These are phyloP conservation scores for Ciconia stormi DNA, from an alignment of 2,113 vertebrate species.

Conservation along the genomic window DNA sequence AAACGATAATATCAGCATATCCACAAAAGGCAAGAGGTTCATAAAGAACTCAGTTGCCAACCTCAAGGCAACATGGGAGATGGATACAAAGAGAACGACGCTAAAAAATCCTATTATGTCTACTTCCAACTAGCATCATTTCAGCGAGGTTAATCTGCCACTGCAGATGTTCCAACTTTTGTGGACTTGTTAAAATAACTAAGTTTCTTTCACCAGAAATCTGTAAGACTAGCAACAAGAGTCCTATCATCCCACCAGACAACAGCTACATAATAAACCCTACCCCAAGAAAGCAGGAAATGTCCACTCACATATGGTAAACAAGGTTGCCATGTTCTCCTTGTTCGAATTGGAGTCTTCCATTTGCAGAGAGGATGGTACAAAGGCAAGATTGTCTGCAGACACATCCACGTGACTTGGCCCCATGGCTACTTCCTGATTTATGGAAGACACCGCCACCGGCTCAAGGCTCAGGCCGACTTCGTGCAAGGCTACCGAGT, in stretches of 20 bases:
- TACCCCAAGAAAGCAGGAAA: slow-evolving; percentile 12
- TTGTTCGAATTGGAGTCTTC: slow-evolving; percentile 94
- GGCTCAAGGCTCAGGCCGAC: slow-evolving; percentile 90
- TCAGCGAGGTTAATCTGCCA: not conserved
- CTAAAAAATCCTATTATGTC: not conserved
- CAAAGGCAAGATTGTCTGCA: slow-evolving; percentile 90
- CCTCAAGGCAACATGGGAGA: not conserved
- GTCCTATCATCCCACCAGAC: not conserved
- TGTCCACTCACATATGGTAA: slow-evolving; percentile 89
- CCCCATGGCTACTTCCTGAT: slow-evolving; percentile 90
- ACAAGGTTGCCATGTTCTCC: slow-evolving; percentile 91
- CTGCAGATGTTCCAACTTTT: not conserved
- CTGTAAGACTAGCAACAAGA: not conserved
- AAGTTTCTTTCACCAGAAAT: not conserved
- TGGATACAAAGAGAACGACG: not conserved
- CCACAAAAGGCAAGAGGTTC: not conserved
- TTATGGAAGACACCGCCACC: slow-evolving; percentile 91
- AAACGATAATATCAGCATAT: not conserved
- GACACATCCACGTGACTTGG: slow-evolving; percentile 81
- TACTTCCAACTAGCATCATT: not conserved
- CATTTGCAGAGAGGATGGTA: slow-evolving; percentile 90
- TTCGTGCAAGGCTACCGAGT: slow-evolving; percentile 89
- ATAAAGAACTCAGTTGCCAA: not conserved
- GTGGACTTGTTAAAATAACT: not conserved
- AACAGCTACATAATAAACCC: not conserved